phyloP scores from a whole-genome alignment of 2,797 vertebrate species.

The Poeciliopsis turneri region DNA sequence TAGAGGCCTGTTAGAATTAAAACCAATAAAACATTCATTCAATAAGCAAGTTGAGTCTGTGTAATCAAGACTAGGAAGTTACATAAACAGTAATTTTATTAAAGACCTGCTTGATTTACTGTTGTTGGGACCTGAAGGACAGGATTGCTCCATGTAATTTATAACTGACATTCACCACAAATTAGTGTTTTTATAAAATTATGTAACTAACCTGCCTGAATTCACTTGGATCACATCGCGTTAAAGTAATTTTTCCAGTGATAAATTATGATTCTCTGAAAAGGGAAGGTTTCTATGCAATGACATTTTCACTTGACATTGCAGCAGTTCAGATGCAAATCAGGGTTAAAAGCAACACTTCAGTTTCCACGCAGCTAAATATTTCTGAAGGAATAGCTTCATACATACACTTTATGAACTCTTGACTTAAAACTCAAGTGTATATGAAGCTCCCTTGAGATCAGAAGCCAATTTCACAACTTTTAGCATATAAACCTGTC shows the following conservation, averaged over 20 bases:
- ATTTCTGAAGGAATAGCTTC: neutral
- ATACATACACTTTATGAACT: too few relatives aligned
- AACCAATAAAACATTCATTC: slow-evolving; percentile 75
- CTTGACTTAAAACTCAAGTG: neutral
- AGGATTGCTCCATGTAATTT: slow-evolving; percentile 19
- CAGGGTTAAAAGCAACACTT: neutral
- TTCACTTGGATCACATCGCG: neutral
- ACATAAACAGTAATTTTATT: slow-evolving; percentile 37
- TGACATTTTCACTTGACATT: neutral
- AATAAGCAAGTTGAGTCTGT: slow-evolving; percentile 54
- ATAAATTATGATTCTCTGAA: neutral
- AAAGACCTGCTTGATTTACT: slow-evolving; percentile 31
- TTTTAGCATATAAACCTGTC: neutral
- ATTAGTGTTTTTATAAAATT: neutral
- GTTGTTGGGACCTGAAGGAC: slow-evolving; percentile 18
- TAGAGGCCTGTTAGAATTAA: slow-evolving; percentile 61
- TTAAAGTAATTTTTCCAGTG: neutral
- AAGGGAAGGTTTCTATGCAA: neutral
- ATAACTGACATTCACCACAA: neutral
- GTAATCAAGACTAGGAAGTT: slow-evolving; percentile 49
- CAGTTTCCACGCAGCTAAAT: neutral
- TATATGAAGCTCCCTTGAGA: slow-evolving; percentile 16
- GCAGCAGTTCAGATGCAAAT: neutral
- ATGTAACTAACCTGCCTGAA: neutral
- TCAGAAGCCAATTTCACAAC: slow-evolving; percentile 25